Conservation (phyloP, 2,888 invertebrate species). For the Corbicula japonica region DNA sequence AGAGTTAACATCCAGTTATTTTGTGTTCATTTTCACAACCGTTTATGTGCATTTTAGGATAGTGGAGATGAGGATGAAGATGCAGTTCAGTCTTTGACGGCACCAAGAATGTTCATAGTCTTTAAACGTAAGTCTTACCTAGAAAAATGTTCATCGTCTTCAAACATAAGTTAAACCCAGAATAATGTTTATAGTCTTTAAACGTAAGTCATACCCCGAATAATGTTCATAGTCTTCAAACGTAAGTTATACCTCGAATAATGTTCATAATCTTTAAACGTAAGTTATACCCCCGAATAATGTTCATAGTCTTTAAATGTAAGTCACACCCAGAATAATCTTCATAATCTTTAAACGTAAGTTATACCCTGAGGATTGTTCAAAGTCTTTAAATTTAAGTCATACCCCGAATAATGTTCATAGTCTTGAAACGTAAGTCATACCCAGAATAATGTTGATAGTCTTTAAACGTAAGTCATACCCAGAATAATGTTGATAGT, state of each 20-base stretch:
- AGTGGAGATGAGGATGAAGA: conserved; percentile 74
- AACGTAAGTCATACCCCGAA: conserved; percentile 77
- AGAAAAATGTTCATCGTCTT: not conserved
- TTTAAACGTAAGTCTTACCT: conserved; percentile 82
- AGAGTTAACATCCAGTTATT: not conserved
- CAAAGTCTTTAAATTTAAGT: too few relatives aligned
- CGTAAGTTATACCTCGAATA: conserved; percentile 53
- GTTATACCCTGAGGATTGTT: too few relatives aligned
- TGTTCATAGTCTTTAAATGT: not conserved
- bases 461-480: too few relatives aligned
- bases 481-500: too few relatives aligned
- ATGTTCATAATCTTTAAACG: conserved; percentile 86
- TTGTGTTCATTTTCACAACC: not conserved
- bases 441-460: too few relatives aligned
- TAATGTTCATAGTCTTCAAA: not conserved
- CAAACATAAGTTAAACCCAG: not conserved
- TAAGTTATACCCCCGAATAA: conserved; percentile 68
- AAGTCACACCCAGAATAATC: conserved; percentile 76
- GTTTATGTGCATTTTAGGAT: conserved; percentile 61
- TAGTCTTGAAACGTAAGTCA: too few relatives aligned
- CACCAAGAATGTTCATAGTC: conserved; percentile 86
- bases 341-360: conserved; percentile 85
- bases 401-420: too few relatives aligned
- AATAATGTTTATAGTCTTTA: conserved; percentile 86
- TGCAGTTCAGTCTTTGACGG: conserved; percentile 78